phyloP scores from a whole-genome alignment of 2,888 invertebrate genomes.

The Nebria brevicollis region DNA sequence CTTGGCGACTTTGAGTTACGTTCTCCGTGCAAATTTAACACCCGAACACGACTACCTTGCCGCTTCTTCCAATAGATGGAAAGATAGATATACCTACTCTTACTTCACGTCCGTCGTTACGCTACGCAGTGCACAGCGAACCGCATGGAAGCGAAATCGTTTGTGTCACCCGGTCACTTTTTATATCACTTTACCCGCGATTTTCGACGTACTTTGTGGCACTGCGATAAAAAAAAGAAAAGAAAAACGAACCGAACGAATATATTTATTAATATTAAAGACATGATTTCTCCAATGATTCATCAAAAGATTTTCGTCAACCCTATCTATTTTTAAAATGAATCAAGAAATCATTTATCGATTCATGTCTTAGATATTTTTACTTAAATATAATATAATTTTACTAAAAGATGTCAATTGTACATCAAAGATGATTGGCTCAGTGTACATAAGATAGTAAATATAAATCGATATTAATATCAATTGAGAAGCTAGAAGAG shows the following conservation, averaged over 20 bases:
- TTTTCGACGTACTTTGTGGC: not conserved
- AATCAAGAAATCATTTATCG: too few relatives aligned
- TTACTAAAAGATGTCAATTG: too few relatives aligned
- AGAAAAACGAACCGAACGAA: not conserved
- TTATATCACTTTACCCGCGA: not conserved
- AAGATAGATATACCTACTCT: not conserved
- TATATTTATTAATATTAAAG: not conserved
- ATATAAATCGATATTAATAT: not conserved
- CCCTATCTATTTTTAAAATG: too few relatives aligned
- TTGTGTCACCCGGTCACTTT: not conserved
- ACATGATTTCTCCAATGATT: not conserved
- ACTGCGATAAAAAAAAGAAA: not conserved
- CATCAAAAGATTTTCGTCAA: too few relatives aligned
- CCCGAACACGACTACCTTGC: not conserved
- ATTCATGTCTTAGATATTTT: too few relatives aligned
- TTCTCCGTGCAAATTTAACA: not conserved
- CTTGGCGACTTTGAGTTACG: constrained; percentile 29
- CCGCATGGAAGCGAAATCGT: not conserved
- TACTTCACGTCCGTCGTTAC: not conserved
- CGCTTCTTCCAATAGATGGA: not conserved
- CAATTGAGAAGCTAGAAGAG: constrained; percentile 19
- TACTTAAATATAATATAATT: too few relatives aligned
- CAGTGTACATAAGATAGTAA: not conserved
- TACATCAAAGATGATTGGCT: not conserved
- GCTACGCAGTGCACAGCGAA: not conserved